These are phyloP conservation scores for Pelusios castaneus DNA, from an alignment of 2,113 vertebrate genomes.

Conservation along the genomic window DNA sequence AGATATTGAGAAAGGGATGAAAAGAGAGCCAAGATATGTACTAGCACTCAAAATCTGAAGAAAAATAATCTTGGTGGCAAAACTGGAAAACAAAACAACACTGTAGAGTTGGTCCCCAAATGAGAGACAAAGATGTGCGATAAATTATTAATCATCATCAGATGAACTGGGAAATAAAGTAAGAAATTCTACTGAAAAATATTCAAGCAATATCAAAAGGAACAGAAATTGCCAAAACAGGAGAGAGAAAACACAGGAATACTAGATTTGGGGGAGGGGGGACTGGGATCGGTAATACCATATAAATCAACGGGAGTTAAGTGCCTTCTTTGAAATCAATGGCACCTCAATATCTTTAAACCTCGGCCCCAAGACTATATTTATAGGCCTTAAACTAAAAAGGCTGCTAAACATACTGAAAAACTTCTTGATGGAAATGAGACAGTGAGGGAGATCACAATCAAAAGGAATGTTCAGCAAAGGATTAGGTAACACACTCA, in stretches of 20 bases:
- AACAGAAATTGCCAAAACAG: background rate
- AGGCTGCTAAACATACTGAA: background rate
- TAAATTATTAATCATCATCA: too few relatives aligned
- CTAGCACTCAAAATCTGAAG: background rate
- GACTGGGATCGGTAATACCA: background rate
- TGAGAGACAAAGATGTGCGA: too few relatives aligned
- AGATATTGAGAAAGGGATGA: background rate
- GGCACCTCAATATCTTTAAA: background rate
- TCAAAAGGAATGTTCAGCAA: slow-evolving; percentile 43
- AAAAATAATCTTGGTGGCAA: too few relatives aligned
- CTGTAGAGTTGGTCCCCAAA: too few relatives aligned
- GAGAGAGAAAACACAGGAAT: background rate
- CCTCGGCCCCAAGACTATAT: background rate
- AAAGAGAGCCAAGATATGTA: background rate
- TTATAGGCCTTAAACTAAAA: background rate
- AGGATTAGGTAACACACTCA: slow-evolving; percentile 30
- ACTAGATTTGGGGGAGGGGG: background rate
- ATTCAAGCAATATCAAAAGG: background rate
- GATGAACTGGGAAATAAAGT: too few relatives aligned
- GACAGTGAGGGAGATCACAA: slow-evolving; percentile 42
- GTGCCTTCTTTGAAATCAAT: too few relatives aligned
- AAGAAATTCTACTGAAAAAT: too few relatives aligned
- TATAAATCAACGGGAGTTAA: background rate
- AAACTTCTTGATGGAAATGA: slow-evolving; percentile 14
- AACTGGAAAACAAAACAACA: too few relatives aligned